Percentiles rank a stretch among this genome's conserved stretches.
phyloP scores from a whole-genome alignment of 2,113 vertebrate species.

The Sprattus sprattus region DNA sequence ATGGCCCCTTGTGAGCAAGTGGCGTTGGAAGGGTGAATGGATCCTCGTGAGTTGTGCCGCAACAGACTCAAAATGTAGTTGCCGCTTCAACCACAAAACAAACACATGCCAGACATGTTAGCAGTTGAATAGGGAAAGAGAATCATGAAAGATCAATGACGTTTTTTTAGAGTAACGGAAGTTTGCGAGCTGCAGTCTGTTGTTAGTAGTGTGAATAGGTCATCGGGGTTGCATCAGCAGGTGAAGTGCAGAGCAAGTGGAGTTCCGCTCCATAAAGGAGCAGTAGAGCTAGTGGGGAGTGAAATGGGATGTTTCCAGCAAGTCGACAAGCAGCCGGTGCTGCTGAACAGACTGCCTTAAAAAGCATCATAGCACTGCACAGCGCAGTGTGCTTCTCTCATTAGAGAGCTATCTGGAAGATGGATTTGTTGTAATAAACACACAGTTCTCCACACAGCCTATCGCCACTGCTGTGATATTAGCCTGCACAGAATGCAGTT shows the following conservation, averaged over 20 bases:
- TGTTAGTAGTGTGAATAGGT: not conserved
- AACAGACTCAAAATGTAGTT: not conserved
- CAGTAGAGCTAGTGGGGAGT: constrained; percentile 25
- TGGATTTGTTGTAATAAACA: constrained; percentile 7
- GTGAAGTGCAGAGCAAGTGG: not conserved
- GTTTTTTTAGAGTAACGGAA: not conserved
- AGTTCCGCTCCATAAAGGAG: not conserved
- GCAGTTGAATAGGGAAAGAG: not conserved
- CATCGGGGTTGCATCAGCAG: not conserved
- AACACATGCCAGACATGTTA: not conserved
- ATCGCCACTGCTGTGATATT: not conserved
- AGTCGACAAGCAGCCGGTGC: not conserved
- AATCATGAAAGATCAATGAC: not conserved
- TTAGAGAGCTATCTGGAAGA: not conserved
- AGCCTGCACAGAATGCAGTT: constrained; percentile 5
- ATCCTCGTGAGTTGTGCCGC: not conserved
- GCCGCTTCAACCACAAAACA: not conserved
- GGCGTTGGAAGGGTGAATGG: not conserved
- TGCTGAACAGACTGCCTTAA: not conserved
- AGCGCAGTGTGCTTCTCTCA: not conserved
- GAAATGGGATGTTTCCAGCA: constrained; percentile 9
- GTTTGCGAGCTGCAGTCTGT: not conserved
- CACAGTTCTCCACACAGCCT: not conserved
- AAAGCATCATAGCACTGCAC: not conserved
- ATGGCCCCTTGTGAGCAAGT: not conserved